Conservation (phyloP, 2,888 invertebrate species). For the Trichopria drosophilae region DNA sequence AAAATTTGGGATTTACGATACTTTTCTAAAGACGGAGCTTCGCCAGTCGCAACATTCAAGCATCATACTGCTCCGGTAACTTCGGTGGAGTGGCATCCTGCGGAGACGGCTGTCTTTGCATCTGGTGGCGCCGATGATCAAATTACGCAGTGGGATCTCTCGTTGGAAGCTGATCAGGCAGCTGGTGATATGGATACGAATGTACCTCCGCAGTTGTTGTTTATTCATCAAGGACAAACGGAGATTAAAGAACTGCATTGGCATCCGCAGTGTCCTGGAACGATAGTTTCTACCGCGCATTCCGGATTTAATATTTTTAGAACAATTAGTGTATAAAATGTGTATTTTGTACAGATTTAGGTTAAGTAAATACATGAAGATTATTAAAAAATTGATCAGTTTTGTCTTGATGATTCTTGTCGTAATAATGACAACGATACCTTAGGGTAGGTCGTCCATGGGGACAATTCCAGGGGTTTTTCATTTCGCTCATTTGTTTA, state of each 20-base stretch:
- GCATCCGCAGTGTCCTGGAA: slow-evolving; percentile 94
- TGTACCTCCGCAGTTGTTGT: slow-evolving; percentile 88
- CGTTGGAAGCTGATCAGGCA: slow-evolving; percentile 78
- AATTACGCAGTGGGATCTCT: slow-evolving; percentile 95
- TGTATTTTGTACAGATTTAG: slow-evolving; percentile 25
- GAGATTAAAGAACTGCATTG: slow-evolving; percentile 99
- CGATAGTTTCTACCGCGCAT: slow-evolving; percentile 89
- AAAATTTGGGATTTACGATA: slow-evolving; percentile 95
- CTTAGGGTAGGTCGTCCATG: slow-evolving; percentile 97
- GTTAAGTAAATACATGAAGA: slow-evolving; percentile 15
- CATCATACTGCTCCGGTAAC: slow-evolving; percentile 93
- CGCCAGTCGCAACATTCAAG: slow-evolving; percentile 89
- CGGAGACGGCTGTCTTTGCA: slow-evolving; percentile 90
- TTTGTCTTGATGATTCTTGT: too few species aligned
- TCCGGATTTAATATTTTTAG: slow-evolving; percentile 97
- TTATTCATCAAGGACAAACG: slow-evolving; percentile 96
- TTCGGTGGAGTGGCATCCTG: slow-evolving; percentile 96
- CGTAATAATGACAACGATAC: too few species aligned
- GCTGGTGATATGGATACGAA: slow-evolving; percentile 59
- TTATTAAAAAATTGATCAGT: slow-evolving; percentile 71
- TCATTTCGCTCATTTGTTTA: slow-evolving; percentile 84
- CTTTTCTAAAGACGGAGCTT: slow-evolving; percentile 69
- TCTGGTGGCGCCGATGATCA: slow-evolving; percentile 94
- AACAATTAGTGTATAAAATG: slow-evolving; percentile 87
- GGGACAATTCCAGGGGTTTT: slow-evolving; percentile 99